A percentile compares a stretch with the other conserved stretches of the same genome.
Conservation (phyloP, 2,113 vertebrate genomes). For the Cervus canadensis region DNA sequence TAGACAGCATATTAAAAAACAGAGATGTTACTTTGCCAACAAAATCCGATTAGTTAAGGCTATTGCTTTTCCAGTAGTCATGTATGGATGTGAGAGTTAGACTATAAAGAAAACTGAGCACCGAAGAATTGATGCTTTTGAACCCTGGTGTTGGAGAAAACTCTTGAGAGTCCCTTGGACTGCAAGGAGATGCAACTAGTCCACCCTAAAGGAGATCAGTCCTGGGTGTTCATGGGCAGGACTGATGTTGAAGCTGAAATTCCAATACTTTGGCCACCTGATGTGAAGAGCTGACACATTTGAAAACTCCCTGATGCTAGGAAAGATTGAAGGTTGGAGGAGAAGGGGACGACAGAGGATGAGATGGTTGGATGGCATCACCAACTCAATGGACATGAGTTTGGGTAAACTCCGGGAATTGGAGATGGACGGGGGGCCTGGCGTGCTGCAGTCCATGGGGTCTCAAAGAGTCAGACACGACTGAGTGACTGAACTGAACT, state of each 20-base stretch:
- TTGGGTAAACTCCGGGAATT: neutral
- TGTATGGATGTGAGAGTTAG: neutral
- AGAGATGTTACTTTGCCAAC: neutral
- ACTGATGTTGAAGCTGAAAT: neutral
- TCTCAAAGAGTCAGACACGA: fast-evolving
- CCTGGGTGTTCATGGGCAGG: neutral
- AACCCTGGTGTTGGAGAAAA: neutral
- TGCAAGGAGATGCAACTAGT: neutral
- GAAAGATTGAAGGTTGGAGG: neutral
- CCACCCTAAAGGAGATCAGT: neutral
- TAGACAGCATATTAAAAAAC: neutral
- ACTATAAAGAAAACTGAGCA: neutral
- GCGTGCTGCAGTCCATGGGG: neutral
- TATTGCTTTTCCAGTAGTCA: neutral
- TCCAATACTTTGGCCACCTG: neutral
- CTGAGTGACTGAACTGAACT: neutral
- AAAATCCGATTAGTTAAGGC: neutral
- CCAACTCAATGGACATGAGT: neutral
- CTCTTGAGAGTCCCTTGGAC: neutral
- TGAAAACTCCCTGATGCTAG: neutral
- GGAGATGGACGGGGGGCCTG: neutral
- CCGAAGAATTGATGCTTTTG: neutral
- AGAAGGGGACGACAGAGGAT: neutral
- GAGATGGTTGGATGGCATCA: neutral
- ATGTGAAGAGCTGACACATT: neutral